Percentiles rank a stretch among this genome's conserved stretches.
Conservation (phyloP, 2,113 vertebrate genomes). For the Cinclus mexicanus region DNA sequence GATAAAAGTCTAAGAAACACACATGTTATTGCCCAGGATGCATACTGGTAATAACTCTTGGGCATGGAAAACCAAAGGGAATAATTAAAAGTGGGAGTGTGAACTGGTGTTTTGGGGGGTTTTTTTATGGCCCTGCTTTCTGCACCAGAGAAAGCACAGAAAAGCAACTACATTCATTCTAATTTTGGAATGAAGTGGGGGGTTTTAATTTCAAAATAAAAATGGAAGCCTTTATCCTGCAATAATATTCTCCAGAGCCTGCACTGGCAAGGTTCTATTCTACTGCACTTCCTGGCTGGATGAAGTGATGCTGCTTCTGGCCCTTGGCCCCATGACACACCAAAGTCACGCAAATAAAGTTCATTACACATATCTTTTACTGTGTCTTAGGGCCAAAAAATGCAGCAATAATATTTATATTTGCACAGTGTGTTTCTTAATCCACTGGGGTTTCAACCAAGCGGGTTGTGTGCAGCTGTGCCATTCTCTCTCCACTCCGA, state of each 20-base stretch:
- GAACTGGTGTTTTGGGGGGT: background rate
- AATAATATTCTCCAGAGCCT: background rate
- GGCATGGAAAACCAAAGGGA: background rate
- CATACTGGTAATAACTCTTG: background rate
- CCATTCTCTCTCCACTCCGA: background rate
- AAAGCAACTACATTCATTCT: background rate
- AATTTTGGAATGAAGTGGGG: background rate
- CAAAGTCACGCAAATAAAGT: background rate
- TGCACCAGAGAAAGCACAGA: background rate
- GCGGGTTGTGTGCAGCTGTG: background rate
- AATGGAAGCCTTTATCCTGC: background rate
- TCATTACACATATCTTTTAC: background rate
- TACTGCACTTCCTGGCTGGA: background rate
- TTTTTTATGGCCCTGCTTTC: rapidly evolving
- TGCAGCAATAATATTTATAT: background rate
- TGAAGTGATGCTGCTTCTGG: background rate
- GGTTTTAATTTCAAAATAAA: background rate
- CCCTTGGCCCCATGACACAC: background rate
- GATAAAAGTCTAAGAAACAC: background rate
- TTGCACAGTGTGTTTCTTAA: background rate
- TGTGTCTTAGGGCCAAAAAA: background rate
- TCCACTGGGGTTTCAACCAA: background rate
- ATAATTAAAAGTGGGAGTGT: background rate
- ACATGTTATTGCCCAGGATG: background rate
- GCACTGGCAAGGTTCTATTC: background rate